These are phyloP conservation scores for Diorhabda elongata DNA, from an alignment of 1,140 invertebrate genomes.

Conservation along the genomic window DNA sequence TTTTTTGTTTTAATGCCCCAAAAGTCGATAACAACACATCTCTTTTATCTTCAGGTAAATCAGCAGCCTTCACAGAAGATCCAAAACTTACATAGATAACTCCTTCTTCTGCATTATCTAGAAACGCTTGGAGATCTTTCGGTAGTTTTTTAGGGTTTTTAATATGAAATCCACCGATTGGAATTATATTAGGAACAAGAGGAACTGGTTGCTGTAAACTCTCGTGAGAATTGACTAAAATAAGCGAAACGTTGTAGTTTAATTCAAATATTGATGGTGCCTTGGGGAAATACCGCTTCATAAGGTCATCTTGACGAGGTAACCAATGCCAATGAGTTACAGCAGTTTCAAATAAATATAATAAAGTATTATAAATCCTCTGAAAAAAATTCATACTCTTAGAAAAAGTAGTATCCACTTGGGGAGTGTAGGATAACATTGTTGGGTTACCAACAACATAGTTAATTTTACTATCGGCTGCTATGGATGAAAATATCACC, in stretches of 20 bases:
- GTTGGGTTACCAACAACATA: constrained; percentile 43
- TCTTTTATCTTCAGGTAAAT: constrained; percentile 48
- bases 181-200: constrained; percentile 52
- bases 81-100: constrained; percentile 68
- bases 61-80: constrained; percentile 51
- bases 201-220: constrained; percentile 52
- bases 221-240: constrained; percentile 57
- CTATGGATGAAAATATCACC: constrained; percentile 49
- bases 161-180: constrained; percentile 54
- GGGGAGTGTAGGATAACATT: constrained; percentile 42
- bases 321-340: background rate
- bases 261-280: constrained; percentile 51
- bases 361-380: constrained; percentile 45
- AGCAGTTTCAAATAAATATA: background rate
- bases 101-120: constrained; percentile 56
- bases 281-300: constrained; percentile 44
- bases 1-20: constrained; percentile 52
- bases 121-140: constrained; percentile 54
- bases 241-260: constrained; percentile 50
- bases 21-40: constrained; percentile 52
- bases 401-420: constrained; percentile 33
- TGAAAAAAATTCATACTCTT: constrained; percentile 49
- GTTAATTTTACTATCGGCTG: constrained; percentile 31
- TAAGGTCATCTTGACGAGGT: constrained; percentile 34
- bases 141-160: constrained; percentile 43